Conservation (phyloP, 1,140 invertebrate genomes). For the Drosophila littoralis region DNA sequence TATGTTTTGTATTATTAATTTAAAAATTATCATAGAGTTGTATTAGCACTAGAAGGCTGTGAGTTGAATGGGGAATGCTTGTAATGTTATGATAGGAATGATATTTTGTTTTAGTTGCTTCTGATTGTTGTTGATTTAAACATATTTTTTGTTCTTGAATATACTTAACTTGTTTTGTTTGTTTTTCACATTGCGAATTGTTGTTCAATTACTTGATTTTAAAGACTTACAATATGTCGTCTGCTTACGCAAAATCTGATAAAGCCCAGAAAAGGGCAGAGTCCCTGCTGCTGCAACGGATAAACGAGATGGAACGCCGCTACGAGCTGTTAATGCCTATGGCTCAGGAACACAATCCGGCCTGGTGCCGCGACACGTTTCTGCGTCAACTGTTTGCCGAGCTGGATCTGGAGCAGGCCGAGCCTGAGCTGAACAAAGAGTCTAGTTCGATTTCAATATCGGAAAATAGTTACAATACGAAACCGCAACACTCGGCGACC, state of each 20-base stretch:
- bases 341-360: background rate
- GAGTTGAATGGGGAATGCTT: too few relatives aligned
- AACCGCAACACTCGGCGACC: too few relatives aligned
- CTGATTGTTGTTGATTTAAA: background rate
- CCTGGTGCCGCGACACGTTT: conserved; percentile 37
- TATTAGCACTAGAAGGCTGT: too few relatives aligned
- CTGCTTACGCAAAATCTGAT: too few relatives aligned
- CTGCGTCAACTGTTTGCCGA: conserved; percentile 17
- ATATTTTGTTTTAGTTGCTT: background rate
- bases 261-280: background rate
- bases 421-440: background rate
- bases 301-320: background rate
- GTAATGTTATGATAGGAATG: background rate
- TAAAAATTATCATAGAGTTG: too few relatives aligned
- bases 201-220: background rate
- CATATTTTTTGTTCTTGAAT: background rate
- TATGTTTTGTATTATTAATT: too few relatives aligned
- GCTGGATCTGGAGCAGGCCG: background rate
- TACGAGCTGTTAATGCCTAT: conserved; percentile 38
- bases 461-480: too few relatives aligned
- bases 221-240: too few relatives aligned
- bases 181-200: background rate
- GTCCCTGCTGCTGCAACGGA: background rate
- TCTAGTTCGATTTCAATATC: background rate
- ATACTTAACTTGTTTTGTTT: background rate